Conservation (phyloP, 2,797 vertebrate genomes). For the Agapornis canus region DNA sequence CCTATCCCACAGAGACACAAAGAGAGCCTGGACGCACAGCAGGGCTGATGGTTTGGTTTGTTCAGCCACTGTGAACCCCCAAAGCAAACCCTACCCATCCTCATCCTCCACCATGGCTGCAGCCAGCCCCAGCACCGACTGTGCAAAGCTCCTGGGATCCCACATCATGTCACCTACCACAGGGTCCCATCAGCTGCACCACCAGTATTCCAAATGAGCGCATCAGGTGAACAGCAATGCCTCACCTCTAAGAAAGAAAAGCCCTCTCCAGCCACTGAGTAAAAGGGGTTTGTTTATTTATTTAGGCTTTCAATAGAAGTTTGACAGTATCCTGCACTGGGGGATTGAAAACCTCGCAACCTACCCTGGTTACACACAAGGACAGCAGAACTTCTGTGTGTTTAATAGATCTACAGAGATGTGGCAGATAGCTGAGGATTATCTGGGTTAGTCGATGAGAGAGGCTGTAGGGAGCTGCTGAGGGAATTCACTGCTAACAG, state of each 20-base stretch:
- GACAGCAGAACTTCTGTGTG: neutral
- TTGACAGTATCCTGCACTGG: neutral
- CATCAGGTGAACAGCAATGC: fast-evolving
- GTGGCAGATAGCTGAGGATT: conserved; percentile 52
- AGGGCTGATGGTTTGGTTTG: neutral
- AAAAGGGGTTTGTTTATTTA: neutral
- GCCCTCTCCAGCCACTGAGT: neutral
- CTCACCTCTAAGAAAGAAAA: neutral
- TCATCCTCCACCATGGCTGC: neutral
- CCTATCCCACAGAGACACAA: neutral
- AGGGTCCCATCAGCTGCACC: neutral
- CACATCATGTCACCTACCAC: neutral
- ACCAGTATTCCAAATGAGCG: neutral
- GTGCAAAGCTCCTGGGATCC: neutral
- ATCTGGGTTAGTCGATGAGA: conserved; percentile 37
- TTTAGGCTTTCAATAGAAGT: neutral
- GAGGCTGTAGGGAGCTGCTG: neutral
- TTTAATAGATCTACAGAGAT: conserved; percentile 29
- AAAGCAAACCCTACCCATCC: neutral
- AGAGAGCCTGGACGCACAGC: neutral
- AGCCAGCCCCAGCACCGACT: neutral
- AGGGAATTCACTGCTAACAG: conserved; percentile 32
- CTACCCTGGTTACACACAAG: neutral
- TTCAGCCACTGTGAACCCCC: neutral
- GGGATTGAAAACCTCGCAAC: neutral